A percentile compares a stretch with the other conserved stretches of the same genome.
These are phyloP conservation scores for Galeruca laticollis DNA, from an alignment of 2,888 invertebrate species.

Conservation along the genomic window DNA sequence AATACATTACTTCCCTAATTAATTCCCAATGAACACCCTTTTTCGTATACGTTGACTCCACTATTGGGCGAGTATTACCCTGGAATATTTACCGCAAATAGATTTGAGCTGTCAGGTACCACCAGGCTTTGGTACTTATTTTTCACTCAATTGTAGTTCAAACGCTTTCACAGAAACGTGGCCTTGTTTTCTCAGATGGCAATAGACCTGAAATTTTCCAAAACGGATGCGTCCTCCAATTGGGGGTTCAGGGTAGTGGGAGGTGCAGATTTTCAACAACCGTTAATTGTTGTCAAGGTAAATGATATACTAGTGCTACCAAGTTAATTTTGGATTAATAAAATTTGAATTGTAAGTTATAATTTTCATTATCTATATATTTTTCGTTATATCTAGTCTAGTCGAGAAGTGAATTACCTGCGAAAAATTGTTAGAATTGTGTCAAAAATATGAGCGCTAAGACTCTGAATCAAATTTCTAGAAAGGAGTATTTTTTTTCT, in stretches of 20 bases:
- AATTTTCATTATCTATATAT: too few species aligned
- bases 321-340: not conserved
- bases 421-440: too few species aligned
- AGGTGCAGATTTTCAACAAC: slow-evolving; percentile 79
- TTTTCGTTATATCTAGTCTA: too few species aligned
- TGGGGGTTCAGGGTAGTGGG: slow-evolving; percentile 86
- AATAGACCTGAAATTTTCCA: slow-evolving; percentile 75
- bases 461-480: too few species aligned
- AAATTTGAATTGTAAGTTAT: slow-evolving; percentile 3
- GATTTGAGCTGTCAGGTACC: slow-evolving; percentile 13
- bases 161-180: slow-evolving; percentile 2
- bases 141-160: slow-evolving; percentile 17
- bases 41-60: not conserved
- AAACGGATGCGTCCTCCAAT: slow-evolving; percentile 71
- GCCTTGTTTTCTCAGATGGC: slow-evolving; percentile 70
- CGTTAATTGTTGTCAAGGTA: slow-evolving; percentile 82
- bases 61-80: not conserved
- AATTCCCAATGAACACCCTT: not conserved
- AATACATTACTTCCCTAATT: too few species aligned
- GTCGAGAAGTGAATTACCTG: too few species aligned
- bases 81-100: slow-evolving; percentile 7
- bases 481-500: too few species aligned
- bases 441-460: too few species aligned
- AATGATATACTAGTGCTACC: slow-evolving; percentile 46
- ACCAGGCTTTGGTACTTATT: slow-evolving; percentile 9